These are phyloP conservation scores for Hemicentrotus pulcherrimus DNA, from an alignment of 35 echinoderm and acorn worm genomes.

Conservation along the genomic window DNA sequence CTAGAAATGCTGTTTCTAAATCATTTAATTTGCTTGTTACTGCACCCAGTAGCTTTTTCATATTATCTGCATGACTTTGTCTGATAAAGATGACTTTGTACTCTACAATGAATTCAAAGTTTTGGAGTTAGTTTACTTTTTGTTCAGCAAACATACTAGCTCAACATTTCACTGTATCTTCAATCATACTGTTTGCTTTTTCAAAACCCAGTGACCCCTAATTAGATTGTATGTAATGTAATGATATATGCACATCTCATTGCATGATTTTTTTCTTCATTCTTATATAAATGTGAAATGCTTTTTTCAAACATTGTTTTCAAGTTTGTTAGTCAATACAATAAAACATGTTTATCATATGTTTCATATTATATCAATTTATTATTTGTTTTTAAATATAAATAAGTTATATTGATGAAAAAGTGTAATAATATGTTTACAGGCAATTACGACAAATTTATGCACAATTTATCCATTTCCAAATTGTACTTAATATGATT, in stretches of 20 bases:
- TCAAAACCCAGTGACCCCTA: neutral
- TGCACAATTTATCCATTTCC: too few species aligned
- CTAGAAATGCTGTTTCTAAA: neutral
- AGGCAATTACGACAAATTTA: too few species aligned
- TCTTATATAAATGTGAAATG: neutral
- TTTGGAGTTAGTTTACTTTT: neutral
- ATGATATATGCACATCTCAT: neutral
- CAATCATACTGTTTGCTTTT: neutral
- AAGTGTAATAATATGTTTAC: too few species aligned
- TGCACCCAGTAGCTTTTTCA: neutral
- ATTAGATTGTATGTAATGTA: neutral
- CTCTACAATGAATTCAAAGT: neutral
- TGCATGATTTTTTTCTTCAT: neutral
- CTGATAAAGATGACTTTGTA: neutral
- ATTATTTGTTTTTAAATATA: too few species aligned
- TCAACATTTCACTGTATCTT: neutral
- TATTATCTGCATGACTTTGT: neutral
- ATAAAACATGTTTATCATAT: too few species aligned
- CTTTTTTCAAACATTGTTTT: too few species aligned
- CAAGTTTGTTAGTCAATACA: too few species aligned
- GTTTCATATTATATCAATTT: too few species aligned
- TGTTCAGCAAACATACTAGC: neutral
- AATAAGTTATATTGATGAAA: too few species aligned
- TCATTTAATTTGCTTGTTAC: neutral
- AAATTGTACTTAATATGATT: too few species aligned